phyloP scores from a whole-genome alignment of 1,140 invertebrate species.

The Aphaenogaster rudis region DNA sequence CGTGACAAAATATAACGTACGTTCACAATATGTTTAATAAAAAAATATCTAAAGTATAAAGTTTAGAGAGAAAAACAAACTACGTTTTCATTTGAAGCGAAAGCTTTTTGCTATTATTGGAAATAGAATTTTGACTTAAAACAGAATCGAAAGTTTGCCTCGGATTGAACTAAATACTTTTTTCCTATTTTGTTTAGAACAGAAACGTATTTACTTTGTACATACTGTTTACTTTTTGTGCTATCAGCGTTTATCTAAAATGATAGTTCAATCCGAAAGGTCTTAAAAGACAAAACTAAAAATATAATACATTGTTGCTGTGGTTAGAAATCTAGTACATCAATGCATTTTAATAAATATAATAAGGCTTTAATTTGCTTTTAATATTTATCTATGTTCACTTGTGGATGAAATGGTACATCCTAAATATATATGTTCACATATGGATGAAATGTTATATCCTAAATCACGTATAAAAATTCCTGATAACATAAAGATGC shows the following conservation, averaged over 20 bases:
- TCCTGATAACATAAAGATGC: background rate
- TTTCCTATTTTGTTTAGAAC: background rate
- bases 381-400: background rate
- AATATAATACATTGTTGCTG: background rate
- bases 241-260: background rate
- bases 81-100: background rate
- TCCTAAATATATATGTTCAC: background rate
- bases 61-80: background rate
- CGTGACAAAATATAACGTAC: background rate
- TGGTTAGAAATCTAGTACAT: background rate
- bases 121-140: constrained; percentile 5
- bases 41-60: background rate
- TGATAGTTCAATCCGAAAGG: background rate
- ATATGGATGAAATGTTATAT: constrained; percentile 8
- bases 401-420: constrained; percentile 1
- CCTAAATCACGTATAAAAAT: background rate
- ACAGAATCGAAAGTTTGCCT: background rate
- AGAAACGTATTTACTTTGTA: background rate
- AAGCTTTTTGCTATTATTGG: background rate
- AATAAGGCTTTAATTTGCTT: background rate
- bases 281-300: background rate
- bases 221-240: background rate
- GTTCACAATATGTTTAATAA: background rate
- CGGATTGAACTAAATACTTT: background rate
- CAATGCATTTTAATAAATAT: background rate